A percentile compares a stretch with the other conserved stretches of the same genome.
These are phyloP conservation scores for Ciconia stormi DNA, from an alignment of 2,113 vertebrate genomes.

Conservation along the genomic window DNA sequence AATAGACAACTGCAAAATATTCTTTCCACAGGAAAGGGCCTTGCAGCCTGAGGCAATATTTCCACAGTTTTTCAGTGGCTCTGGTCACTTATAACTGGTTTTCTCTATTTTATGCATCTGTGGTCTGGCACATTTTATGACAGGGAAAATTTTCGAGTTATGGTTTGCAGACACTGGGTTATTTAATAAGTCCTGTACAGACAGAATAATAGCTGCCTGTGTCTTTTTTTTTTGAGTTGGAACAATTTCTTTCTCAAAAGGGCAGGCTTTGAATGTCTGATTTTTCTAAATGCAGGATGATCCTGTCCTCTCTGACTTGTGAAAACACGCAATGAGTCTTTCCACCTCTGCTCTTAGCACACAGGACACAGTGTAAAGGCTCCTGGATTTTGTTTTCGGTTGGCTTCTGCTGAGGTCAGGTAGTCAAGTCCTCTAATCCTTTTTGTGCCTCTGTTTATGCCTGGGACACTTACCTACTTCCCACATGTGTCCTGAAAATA, in stretches of 20 bases:
- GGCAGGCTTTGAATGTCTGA: background rate
- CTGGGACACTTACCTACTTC: background rate
- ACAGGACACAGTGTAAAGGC: background rate
- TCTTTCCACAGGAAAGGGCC: constrained; percentile 53
- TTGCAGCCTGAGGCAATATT: constrained; percentile 56
- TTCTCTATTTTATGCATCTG: constrained; percentile 56
- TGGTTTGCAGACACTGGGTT: constrained; percentile 10
- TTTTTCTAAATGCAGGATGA: background rate
- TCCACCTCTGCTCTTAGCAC: background rate
- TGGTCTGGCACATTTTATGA: constrained; percentile 46
- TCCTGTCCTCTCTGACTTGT: background rate
- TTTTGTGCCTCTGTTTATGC: background rate
- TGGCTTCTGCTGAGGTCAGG: background rate
- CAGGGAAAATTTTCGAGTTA: constrained; percentile 1
- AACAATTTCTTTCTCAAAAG: background rate
- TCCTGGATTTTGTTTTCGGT: background rate
- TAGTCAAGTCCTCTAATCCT: background rate
- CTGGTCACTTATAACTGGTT: constrained; percentile 53
- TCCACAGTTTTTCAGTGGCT: constrained; percentile 49
- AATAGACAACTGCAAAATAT: constrained; percentile 37
- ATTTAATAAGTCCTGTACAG: constrained; percentile 15
- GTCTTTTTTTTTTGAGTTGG: background rate
- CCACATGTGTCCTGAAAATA: background rate
- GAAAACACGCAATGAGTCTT: background rate
- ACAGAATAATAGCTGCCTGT: constrained; percentile 24